Conservation (phyloP, 2,888 invertebrate species). For the Yponomeuta cagnagella region DNA sequence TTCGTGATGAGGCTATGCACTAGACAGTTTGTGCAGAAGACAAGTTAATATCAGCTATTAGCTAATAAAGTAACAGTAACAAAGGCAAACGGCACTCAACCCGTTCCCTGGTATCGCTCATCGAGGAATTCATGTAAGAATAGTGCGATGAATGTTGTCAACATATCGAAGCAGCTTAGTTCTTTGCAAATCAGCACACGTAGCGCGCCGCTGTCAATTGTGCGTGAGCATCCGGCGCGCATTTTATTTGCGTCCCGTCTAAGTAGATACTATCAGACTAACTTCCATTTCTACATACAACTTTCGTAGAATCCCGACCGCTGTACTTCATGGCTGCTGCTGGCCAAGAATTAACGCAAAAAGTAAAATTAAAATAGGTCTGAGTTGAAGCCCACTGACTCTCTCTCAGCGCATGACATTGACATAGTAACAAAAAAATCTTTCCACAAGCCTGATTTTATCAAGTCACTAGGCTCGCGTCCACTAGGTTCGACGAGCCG, state of each 20-base stretch:
- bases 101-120: constrained; percentile 4
- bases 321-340: too few species aligned
- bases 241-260: constrained; percentile 23
- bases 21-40: neutral
- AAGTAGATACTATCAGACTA: constrained; percentile 16
- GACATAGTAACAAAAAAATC: too few species aligned
- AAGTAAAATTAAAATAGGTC: too few species aligned
- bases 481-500: too few species aligned
- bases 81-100: neutral
- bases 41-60: neutral
- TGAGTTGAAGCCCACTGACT: too few species aligned
- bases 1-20: too few species aligned
- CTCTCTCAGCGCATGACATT: too few species aligned
- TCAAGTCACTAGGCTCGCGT: too few species aligned
- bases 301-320: neutral
- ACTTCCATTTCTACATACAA: constrained; percentile 1
- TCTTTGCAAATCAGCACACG: constrained; percentile 32
- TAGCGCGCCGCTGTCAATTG: constrained; percentile 22
- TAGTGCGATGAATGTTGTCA: constrained; percentile 4
- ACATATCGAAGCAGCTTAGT: constrained; percentile 19
- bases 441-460: too few species aligned
- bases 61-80: neutral
- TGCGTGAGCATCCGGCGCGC: constrained; percentile 26
- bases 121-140: constrained; percentile 14
- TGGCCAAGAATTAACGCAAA: too few species aligned